A percentile compares a stretch with the other conserved stretches of the same genome.
Evolutionary conservation across 2,113 vertebrate species (phyloP).

Genomic region (Cichladusa arquata): DNA sequence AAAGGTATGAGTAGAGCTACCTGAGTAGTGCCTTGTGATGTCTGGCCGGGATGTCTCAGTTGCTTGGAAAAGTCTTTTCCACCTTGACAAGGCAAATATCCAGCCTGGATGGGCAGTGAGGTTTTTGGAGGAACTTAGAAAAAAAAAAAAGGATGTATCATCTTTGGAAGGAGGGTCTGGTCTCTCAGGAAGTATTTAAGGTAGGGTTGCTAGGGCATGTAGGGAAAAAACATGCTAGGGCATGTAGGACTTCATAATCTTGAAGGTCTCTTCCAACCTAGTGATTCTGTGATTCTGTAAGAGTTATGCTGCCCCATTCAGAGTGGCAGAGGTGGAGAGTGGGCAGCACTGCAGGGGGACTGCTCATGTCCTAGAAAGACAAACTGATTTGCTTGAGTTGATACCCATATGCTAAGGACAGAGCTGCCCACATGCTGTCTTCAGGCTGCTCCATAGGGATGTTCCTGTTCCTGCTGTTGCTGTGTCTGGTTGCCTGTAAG

Average conservation of each 20-base stretch:
- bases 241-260: not conserved
- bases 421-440: not conserved
- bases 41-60: not conserved
- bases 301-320: not conserved
- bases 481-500: not conserved
- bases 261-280: not conserved
- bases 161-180: not conserved
- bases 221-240: not conserved
- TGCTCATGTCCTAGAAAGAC: not conserved
- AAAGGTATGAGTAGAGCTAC: constrained; percentile 81
- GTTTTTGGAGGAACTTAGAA: not conserved
- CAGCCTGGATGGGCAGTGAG: not conserved
- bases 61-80: not conserved
- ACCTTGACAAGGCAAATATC: not conserved
- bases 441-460: not conserved
- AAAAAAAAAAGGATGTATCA: not conserved
- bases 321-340: not conserved
- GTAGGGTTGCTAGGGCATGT: not conserved
- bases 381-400: not conserved
- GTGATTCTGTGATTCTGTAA: not conserved
- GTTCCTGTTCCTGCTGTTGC: not conserved
- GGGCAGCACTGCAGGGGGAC: not conserved
- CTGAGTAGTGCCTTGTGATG: not conserved
- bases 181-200: not conserved
- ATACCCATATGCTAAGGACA: not conserved